Conservation (phyloP, 2,113 vertebrate genomes). For the Pycnonotus jocosus region DNA sequence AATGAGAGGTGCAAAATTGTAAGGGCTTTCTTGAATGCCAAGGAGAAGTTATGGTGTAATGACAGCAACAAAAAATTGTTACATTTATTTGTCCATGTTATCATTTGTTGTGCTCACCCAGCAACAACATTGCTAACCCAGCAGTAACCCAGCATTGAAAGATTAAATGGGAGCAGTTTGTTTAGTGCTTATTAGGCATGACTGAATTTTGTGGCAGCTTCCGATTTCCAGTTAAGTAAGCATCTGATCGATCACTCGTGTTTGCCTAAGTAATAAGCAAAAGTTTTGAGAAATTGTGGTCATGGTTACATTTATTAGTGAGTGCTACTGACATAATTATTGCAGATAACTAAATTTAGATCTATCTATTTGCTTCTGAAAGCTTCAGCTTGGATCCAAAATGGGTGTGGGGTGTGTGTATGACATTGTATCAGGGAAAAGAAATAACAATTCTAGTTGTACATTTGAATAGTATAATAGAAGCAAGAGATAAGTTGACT, state of each 20-base stretch:
- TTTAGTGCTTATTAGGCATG: not conserved
- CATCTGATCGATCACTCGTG: not conserved
- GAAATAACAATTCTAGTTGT: not conserved
- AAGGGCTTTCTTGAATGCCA: not conserved
- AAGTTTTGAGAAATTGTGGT: not conserved
- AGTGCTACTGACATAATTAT: not conserved
- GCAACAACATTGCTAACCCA: too few species aligned
- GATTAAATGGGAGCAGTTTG: not conserved
- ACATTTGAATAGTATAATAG: not conserved
- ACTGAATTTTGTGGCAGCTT: not conserved
- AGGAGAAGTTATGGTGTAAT: not conserved
- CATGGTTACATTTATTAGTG: not conserved
- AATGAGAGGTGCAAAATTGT: not conserved
- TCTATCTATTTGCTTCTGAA: not conserved
- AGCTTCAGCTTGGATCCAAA: not conserved
- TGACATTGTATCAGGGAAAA: not conserved
- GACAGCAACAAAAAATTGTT: not conserved
- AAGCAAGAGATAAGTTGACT: not conserved
- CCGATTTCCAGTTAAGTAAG: not conserved
- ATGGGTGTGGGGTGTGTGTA: rapidly evolving
- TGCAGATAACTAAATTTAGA: not conserved
- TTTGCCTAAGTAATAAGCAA: not conserved
- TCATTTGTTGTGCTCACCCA: not conserved
- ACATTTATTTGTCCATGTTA: not conserved
- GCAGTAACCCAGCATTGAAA: too few species aligned